Base-by-base conservation (phyloP, 2,113 vertebrate species). In the Prionailurus viverrinus region DNA sequence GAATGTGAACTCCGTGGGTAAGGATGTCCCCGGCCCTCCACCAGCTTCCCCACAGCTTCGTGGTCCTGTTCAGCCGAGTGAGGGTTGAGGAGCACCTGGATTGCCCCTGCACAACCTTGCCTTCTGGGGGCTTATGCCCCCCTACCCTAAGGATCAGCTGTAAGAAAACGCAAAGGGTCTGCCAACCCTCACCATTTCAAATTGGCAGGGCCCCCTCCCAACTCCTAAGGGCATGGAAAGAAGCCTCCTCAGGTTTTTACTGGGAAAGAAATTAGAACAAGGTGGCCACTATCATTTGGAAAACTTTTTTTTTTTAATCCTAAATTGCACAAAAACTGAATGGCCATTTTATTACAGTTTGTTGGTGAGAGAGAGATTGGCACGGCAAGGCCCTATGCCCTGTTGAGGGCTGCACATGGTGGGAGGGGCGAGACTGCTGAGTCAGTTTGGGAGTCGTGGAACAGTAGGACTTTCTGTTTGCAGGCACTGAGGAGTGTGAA, bases 1-100 rank as follows among this genome's bases (percentile, higher is more conserved):
- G 66, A 88, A 93, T 1, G 53, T 85, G 78, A 85, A 94, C 41
- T 96, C 89, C 3, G 18, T 89, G 74, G 96, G 97, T 97, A 96
- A 97, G 95, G 63, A 79, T 86, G 33, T 23, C 29, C 41, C 79
- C 6, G 45, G 29, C 87, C 73, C 39, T 68, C 69, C 66, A 10
- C 80, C 33, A 78, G 41, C 73, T 58, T 80, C 25, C 58, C 16
- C 63, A 31, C 73, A 73, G 29, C 51, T 53, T 63, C 4, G 2
- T 36, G 41, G 53, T 33, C 39, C 73, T 66, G 2, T 1, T 3
- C 16, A 4, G 45, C 48, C 80, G 23, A 69, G 73, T 78, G 25
- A 80, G 6, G 63, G 61, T 0, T 45, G 29, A 23, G 33, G n/a
- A 10, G n/a, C 16, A 63, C 31, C 48, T 33, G 19, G 31, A 27